A percentile compares a stretch with the other conserved stretches of the same genome.
phyloP scores from a whole-genome alignment of 2,113 vertebrate genomes.

The Gasterosteus aculeatus region DNA sequence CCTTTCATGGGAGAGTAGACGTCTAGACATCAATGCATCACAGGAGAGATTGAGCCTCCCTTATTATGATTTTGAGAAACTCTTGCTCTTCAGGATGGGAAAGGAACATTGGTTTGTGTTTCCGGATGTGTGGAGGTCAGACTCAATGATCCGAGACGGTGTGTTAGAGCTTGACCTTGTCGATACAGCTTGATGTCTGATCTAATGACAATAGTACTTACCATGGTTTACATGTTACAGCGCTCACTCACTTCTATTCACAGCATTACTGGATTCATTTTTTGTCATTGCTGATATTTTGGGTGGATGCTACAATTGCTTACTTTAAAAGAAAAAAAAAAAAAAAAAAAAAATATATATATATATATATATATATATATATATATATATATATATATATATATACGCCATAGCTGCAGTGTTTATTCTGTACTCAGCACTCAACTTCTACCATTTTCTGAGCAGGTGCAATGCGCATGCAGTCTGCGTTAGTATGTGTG shows the following conservation, averaged over 20 bases:
- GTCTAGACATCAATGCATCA: constrained; percentile 77
- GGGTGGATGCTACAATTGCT: background rate
- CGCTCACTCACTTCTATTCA: background rate
- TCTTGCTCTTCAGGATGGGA: constrained; percentile 41
- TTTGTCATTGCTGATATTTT: background rate
- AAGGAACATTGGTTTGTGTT: constrained; percentile 14
- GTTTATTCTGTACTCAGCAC: background rate
- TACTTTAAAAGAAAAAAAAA: background rate
- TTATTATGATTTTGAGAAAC: constrained; percentile 52
- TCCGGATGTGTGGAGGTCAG: constrained; percentile 18
- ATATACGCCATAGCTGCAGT: background rate
- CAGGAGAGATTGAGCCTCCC: constrained; percentile 49
- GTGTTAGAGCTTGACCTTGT: constrained; percentile 47
- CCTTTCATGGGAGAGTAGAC: constrained; percentile 58
- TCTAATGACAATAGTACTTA: background rate
- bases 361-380: background rate
- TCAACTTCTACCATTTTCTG: background rate
- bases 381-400: background rate
- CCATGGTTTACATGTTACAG: background rate
- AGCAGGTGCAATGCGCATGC: constrained; percentile 26
- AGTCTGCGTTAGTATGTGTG: constrained; percentile 11
- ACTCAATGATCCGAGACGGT: constrained; percentile 27
- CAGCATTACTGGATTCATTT: background rate
- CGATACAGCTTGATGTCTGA: constrained; percentile 30
- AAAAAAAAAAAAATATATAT: background rate